Conservation (phyloP, 1,140 invertebrate species). For the Lepeophtheirus salmonis region DNA sequence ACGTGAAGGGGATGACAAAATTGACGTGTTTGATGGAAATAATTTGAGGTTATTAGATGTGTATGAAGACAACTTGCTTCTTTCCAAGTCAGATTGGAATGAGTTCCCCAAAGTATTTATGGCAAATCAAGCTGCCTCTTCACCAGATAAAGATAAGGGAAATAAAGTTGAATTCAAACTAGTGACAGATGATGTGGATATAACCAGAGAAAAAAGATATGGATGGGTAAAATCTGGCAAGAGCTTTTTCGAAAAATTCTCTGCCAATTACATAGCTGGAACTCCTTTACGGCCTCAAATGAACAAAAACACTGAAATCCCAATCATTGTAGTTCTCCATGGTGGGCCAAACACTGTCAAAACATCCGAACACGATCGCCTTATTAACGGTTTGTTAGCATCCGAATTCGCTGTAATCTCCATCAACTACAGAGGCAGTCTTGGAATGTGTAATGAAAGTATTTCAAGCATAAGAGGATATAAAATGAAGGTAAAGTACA, state of each 20-base stretch:
- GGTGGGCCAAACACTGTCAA: background rate
- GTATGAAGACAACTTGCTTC: background rate
- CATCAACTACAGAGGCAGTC: slow-evolving; percentile 6
- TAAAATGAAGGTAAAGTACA: background rate
- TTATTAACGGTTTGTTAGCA: background rate
- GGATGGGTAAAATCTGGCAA: background rate
- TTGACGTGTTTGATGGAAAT: background rate
- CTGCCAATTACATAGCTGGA: background rate
- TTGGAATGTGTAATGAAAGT: slow-evolving; percentile 4
- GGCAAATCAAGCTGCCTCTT: background rate
- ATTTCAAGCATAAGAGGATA: background rate
- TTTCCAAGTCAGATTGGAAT: background rate
- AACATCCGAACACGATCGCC: background rate
- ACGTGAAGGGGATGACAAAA: background rate
- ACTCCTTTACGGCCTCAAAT: background rate
- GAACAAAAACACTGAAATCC: background rate
- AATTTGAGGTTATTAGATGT: background rate
- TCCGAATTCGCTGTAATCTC: slow-evolving; percentile 5
- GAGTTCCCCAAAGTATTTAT: background rate
- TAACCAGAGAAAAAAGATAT: background rate
- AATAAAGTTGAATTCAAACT: background rate
- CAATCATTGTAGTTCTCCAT: background rate
- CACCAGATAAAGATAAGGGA: background rate
- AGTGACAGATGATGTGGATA: background rate
- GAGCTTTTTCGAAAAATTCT: background rate